A percentile compares a stretch with the other conserved stretches of the same genome.
Conservation (phyloP, 2,797 vertebrate genomes). For the Meriones psammophilus region DNA sequence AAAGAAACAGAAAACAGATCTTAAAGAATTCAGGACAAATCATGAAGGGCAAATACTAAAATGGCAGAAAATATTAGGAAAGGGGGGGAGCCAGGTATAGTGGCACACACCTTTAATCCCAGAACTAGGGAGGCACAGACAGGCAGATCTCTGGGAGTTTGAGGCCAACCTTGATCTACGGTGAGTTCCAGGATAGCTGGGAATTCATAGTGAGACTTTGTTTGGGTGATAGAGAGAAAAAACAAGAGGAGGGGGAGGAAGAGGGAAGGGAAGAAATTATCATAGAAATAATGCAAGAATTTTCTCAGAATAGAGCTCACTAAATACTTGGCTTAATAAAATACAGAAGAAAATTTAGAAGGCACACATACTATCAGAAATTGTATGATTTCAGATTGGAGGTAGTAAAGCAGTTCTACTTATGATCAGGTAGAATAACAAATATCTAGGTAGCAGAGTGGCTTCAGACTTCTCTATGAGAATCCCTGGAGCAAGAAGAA, state of each 20-base stretch:
- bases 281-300: constrained; percentile 12
- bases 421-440: background rate
- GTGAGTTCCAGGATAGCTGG: background rate
- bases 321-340: background rate
- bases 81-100: background rate
- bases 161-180: background rate
- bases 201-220: background rate
- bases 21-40: background rate
- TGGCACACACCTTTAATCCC: background rate
- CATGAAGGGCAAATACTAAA: background rate
- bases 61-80: constrained; percentile 11
- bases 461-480: background rate
- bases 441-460: constrained; percentile 11
- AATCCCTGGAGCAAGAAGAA: background rate
- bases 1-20: background rate
- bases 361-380: background rate
- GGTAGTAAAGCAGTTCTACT: background rate
- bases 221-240: background rate
- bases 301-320: background rate
- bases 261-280: background rate
- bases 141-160: background rate
- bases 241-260: too few relatives aligned
- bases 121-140: background rate
- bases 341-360: constrained; percentile 16
- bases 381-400: constrained; percentile 7